Conservation (phyloP, 2,888 invertebrate species). For the Sarcophaga caerulescens region DNA sequence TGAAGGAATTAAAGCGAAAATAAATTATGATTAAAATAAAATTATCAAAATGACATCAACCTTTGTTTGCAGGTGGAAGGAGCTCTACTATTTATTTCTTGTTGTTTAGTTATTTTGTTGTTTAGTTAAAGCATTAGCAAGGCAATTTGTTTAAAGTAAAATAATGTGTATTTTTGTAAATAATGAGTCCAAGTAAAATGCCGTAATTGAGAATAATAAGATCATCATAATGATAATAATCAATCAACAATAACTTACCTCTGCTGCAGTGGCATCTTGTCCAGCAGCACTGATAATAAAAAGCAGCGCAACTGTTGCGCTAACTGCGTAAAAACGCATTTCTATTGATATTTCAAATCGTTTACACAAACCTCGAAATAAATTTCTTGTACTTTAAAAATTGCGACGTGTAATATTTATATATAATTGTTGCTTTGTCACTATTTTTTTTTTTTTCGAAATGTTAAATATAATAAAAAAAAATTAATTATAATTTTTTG, state of each 20-base stretch:
- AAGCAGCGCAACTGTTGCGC: slow-evolving; percentile 75
- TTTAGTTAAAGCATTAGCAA: slow-evolving; percentile 48
- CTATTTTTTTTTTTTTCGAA: slow-evolving; percentile 37
- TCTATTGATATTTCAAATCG: not conserved
- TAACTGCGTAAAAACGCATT: slow-evolving; percentile 69
- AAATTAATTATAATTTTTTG: not conserved
- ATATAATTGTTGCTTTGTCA: slow-evolving; percentile 64
- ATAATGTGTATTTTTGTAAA: not conserved
- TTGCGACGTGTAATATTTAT: not conserved
- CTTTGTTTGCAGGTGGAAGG: not conserved
- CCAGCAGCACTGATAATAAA: slow-evolving; percentile 68
- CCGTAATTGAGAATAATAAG: not conserved
- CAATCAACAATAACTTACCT: slow-evolving; percentile 30
- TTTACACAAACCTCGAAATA: slow-evolving; percentile 10
- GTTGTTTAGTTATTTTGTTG: not conserved
- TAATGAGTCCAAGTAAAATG: not conserved
- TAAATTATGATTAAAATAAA: slow-evolving; percentile 1
- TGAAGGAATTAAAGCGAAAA: not conserved
- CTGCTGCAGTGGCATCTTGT: slow-evolving; percentile 58
- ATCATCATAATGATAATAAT: not conserved
- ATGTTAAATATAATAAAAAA: not conserved
- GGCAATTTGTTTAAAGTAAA: not conserved
- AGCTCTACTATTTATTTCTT: not conserved
- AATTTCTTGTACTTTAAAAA: not conserved
- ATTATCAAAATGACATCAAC: slow-evolving; percentile 35